These are phyloP conservation scores for Cryptocephalus moraei DNA, from an alignment of 2,888 invertebrate genomes.

Conservation along the genomic window DNA sequence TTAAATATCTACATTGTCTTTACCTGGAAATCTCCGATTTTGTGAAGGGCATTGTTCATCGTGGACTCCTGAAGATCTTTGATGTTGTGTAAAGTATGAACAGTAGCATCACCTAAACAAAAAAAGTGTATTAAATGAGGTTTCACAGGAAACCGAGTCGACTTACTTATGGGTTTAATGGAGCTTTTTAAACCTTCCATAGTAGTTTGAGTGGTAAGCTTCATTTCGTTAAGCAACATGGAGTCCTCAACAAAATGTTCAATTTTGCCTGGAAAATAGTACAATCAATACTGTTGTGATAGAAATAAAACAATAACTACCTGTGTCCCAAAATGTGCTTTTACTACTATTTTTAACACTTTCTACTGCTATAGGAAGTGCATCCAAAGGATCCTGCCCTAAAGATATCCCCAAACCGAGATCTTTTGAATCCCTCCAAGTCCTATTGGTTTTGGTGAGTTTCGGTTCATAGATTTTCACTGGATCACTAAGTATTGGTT, in stretches of 20 bases:
- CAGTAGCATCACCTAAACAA: constrained; percentile 31
- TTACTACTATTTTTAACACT: constrained; percentile 19
- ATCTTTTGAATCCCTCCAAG: constrained; percentile 51
- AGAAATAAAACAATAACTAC: constrained; percentile 3
- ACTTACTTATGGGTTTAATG: constrained; percentile 28
- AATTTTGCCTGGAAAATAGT: constrained; percentile 8
- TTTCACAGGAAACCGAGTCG: too few relatives aligned
- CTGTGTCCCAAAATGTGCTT: constrained; percentile 17
- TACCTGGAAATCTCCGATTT: constrained; percentile 56
- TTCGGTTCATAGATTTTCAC: constrained; percentile 41
- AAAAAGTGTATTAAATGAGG: background rate
- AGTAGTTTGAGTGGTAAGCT: constrained; percentile 22
- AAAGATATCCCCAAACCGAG: constrained; percentile 47
- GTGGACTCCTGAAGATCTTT: constrained; percentile 45
- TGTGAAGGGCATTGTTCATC: constrained; percentile 49
- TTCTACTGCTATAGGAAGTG: constrained; percentile 41
- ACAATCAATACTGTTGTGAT: too few relatives aligned
- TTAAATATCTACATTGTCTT: constrained; percentile 11
- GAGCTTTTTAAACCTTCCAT: constrained; percentile 29
- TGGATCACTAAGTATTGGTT: constrained; percentile 8
- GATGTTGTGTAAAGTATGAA: constrained; percentile 35
- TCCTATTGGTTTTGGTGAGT: constrained; percentile 30
- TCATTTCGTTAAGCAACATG: constrained; percentile 25
- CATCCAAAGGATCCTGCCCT: constrained; percentile 47
- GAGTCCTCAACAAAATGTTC: constrained; percentile 11